These are phyloP conservation scores for Entosphenus tridentatus DNA, from an alignment of 2,113 vertebrate genomes.

Conservation along the genomic window DNA sequence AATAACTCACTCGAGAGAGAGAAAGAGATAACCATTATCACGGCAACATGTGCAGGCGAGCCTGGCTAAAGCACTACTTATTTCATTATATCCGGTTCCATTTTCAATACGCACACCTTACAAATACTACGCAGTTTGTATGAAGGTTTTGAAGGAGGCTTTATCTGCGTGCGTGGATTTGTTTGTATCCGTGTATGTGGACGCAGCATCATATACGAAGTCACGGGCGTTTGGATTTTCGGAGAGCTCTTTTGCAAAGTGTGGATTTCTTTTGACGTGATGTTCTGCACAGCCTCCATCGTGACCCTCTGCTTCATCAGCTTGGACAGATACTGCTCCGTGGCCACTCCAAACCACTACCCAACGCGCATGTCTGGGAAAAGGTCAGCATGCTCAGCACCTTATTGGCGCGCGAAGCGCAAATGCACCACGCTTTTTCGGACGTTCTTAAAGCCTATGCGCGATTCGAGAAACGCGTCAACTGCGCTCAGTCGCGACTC, in stretches of 20 bases:
- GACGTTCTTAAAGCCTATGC: too few species aligned
- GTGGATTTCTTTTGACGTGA: conserved; percentile 41
- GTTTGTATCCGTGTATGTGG: conserved; percentile 6
- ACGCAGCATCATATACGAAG: conserved; percentile 25
- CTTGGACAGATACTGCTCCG: conserved; percentile 28
- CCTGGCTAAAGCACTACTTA: neutral
- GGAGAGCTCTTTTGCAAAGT: conserved; percentile 40
- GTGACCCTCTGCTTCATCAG: conserved; percentile 42
- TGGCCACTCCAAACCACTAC: conserved; percentile 7
- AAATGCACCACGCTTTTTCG: too few species aligned
- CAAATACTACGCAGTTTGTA: neutral
- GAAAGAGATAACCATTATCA: too few species aligned
- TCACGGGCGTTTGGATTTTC: conserved; percentile 38
- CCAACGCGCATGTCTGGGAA: neutral
- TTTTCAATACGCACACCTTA: neutral
- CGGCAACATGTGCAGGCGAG: too few species aligned
- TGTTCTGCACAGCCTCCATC: conserved; percentile 38
- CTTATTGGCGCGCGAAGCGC: conserved; percentile 11
- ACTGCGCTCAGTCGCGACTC: too few species aligned
- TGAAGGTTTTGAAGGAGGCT: neutral
- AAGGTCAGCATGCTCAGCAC: neutral
- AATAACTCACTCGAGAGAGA: too few species aligned
- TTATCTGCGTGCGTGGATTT: neutral
- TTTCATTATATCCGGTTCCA: neutral
- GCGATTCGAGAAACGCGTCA: too few species aligned